Evolutionary conservation across 2,888 invertebrate species (phyloP), one percentile per base, ranked within the genome.

Genomic region (Mylabris sibirica): DNA sequence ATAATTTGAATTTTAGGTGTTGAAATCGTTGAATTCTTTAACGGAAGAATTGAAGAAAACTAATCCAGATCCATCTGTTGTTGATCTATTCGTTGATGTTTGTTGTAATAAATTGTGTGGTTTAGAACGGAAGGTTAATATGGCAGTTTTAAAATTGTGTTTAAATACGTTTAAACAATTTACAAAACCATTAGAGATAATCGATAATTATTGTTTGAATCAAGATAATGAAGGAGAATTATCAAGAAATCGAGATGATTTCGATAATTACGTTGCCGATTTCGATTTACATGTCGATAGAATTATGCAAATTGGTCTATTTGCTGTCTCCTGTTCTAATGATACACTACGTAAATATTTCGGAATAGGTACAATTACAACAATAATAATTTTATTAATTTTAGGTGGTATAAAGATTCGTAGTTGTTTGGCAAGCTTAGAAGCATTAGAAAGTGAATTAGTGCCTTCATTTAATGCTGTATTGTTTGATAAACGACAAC

Each of bases 201-300:
- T 84, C 60, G 73, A 79, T 30, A 67, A 74, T 17, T 78, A 75
- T 71, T 83, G 82, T 72, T 70, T 30, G 6, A 30, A 76, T 59
- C 67, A 75, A 59, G 67, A 61, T 72, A 22, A 71, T 59, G 83
- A 69, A 73, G 78, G 88, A 89, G 63, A 24, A 30, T 17, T 20
- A 20, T 6, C 44, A 1, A 49, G 9, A 12, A 53, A 24, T 57
- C 53, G 62, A 84, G 72, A 76, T 77, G 88, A 89, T 75, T 83
- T 90, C 60, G 88, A 88, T 68, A 77, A 79, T 30, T 84, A 87
- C 68, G 87, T 91, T 12, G 89, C 88, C 70, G 88, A 89, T 41
- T 91, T 91, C 83, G 92, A 92, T 86, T 84, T 89, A 72, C 87
- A 89, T 69, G 89, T 90, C 76, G 92, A 92, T 78, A 88, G 90